Percentiles rank a stretch among this genome's conserved stretches.
phyloP scores from a whole-genome alignment of 2,888 invertebrate species.

The Drosophila histrio region DNA sequence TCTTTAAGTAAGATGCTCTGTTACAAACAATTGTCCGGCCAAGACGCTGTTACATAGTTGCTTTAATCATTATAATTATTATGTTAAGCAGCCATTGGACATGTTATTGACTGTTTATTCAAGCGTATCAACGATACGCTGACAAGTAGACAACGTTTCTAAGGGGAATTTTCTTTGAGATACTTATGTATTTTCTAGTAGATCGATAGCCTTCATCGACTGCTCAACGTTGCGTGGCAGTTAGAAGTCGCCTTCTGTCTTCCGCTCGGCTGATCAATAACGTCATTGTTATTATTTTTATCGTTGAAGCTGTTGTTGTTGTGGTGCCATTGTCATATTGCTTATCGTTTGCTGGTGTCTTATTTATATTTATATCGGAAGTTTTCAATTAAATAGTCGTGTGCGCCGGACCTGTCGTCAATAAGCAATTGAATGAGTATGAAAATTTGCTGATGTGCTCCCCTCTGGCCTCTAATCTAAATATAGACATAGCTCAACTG shows the following conservation, averaged over 20 bases:
- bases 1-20: background rate
- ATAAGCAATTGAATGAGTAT: conserved; percentile 17
- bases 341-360: conserved; percentile 29
- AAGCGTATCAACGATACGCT: conserved; percentile 9
- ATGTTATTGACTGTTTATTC: conserved; percentile 25
- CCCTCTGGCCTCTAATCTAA: background rate
- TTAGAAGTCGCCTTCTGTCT: conserved; percentile 24
- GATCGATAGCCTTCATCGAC: conserved; percentile 17
- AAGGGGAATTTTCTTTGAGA: conserved; percentile 5
- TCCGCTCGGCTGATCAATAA: conserved; percentile 49
- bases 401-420: conserved; percentile 5
- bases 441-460: conserved; percentile 17
- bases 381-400: conserved; percentile 59
- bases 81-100: conserved; percentile 5
- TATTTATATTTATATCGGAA: conserved; percentile 53
- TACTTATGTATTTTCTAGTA: background rate
- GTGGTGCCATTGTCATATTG: conserved; percentile 13
- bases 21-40: background rate
- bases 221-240: conserved; percentile 47
- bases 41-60: background rate
- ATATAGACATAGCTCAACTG: background rate
- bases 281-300: conserved; percentile 13
- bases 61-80: background rate
- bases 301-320: background rate
- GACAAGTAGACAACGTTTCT: conserved; percentile 2